Evolutionary conservation across 2,888 invertebrate genomes (phyloP), one percentile per base, ranked within the genome.

Genomic region (Trichacis sp.): DNA sequence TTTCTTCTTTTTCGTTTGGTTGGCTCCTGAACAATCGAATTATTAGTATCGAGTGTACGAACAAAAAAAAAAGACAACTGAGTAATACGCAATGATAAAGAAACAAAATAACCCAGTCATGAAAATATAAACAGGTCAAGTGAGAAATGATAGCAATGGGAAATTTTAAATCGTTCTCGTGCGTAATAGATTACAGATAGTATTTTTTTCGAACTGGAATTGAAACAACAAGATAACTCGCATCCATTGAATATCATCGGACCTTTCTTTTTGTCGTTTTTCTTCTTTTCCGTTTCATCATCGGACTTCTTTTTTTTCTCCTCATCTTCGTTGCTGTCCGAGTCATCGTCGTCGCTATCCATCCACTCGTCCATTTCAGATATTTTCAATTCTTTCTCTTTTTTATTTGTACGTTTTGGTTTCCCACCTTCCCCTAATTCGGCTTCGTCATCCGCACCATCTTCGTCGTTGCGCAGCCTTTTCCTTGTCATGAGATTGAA

Each of bases 281-380:
- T 89, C 20, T 87, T 88, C 0, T 84, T 82, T 49, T 88, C 87
- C 40, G 15, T 14, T 8, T 89, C 89, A 11, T 89, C 89, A 9
- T 89, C 85, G 18, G 78, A 77, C 24, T 24, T 24, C 24, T 77
- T 73, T 86, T 64, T 90, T 89, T 70, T 92, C 50, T 90, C 90
- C 12, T 90, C 89, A 9, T 88, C 89, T 0, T 88, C 90, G 5
- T 91, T 92, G 0, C 91, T 90, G 19, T 89, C 90, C 0, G 92
- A 92, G 0, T 92, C 92, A 14, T 93, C 93, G 46, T 93, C 94
- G 18, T 86, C 46, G 88, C 84, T 86, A 52, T 92, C 92, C 84
- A 94, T 93, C 95, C 95, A 96, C 77, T 96, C 96, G 78, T 96
- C 96, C 93, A 96, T 94, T 75, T 96, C 96, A 2, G 95, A 94